Evolutionary conservation across 2,113 vertebrate genomes (phyloP), one percentile per base, ranked within the genome.

Genomic region (Cynoglossus semilaevis): DNA sequence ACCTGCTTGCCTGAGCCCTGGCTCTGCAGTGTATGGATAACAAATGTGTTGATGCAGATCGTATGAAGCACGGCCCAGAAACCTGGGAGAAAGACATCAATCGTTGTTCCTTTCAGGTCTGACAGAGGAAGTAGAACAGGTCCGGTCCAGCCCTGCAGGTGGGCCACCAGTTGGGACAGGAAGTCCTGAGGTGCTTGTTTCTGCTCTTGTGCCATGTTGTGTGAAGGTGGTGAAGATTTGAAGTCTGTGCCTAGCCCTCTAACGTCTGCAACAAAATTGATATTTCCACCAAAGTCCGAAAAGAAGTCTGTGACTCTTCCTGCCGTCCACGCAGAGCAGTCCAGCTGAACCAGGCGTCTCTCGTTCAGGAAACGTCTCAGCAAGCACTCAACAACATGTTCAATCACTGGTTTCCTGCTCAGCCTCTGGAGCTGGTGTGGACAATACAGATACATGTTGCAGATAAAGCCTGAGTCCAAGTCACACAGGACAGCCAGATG

Each of bases 381-480:
- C 49, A 91, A 70, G 11, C 76, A 68, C 35, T 50, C 63, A 1
- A 90, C 61, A 11, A 91, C 79, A 64, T 87, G 83, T 54, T 81
- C 70, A 0, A 88, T 56, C 0, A 84, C 81, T 1, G 84, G 65
- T 7, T 66, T 81, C 57, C 63, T 67, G 1, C 74, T 76, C 29
- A 47, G 52, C 34, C 18, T 80, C 67, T 58, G 82, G 22, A 90
- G 80, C 18, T 76, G 61, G 34, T 75, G 74, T 4, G 84, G 67
- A 37, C 79, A 58, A 53, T 87, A 89, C 45, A 88, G 70, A 38
- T 53, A 81, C 75, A 86, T 78, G 71, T 89, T 89, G 45, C 87
- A 89, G 56, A 89, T 74, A 18, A 87, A 89, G 7, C 86, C 85
- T 0, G 84, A 79, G 48, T 65, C 71, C 10, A 50, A 7, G 48